Evolutionary conservation across 1,140 invertebrate species (phyloP).

Genomic region (Heterodera schachtii): DNA sequence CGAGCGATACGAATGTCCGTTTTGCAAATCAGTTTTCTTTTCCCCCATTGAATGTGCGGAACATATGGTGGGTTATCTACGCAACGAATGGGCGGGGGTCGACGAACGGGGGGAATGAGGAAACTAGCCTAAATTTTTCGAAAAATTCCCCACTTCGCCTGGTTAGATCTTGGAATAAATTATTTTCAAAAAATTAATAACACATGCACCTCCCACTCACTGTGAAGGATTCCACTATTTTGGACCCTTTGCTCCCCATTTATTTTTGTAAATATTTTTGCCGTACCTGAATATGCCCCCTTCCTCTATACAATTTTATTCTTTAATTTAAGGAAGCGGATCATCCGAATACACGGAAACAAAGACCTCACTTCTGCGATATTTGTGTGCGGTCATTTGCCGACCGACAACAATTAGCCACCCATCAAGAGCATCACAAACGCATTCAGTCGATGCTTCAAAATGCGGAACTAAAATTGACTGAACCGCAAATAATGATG

Average conservation of each 20-base stretch:
- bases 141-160: too few relatives aligned
- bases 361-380: conserved; percentile 63
- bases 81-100: too few relatives aligned
- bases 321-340: conserved; percentile 44
- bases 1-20: conserved; percentile 61
- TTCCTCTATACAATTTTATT: too few relatives aligned
- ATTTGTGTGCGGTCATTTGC: conserved; percentile 56
- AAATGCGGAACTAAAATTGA: conserved; percentile 42
- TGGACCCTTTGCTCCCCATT: too few relatives aligned
- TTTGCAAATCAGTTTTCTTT: conserved; percentile 58
- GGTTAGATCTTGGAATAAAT: too few relatives aligned
- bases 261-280: too few relatives aligned
- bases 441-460: conserved; percentile 51
- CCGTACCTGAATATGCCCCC: too few relatives aligned
- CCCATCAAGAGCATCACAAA: conserved; percentile 63
- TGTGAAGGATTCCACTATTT: too few relatives aligned
- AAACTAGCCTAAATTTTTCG: too few relatives aligned
- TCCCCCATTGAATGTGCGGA: conserved; percentile 59
- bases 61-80: conserved; percentile 45
- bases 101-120: too few relatives aligned
- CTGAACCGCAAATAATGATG: conserved; percentile 31
- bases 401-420: conserved; percentile 58
- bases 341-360: conserved; percentile 47
- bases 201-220: too few relatives aligned
- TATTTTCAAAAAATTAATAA: too few relatives aligned